Conservation (phyloP, 2,797 vertebrate genomes). For the Paramormyrops hopkinsi region DNA sequence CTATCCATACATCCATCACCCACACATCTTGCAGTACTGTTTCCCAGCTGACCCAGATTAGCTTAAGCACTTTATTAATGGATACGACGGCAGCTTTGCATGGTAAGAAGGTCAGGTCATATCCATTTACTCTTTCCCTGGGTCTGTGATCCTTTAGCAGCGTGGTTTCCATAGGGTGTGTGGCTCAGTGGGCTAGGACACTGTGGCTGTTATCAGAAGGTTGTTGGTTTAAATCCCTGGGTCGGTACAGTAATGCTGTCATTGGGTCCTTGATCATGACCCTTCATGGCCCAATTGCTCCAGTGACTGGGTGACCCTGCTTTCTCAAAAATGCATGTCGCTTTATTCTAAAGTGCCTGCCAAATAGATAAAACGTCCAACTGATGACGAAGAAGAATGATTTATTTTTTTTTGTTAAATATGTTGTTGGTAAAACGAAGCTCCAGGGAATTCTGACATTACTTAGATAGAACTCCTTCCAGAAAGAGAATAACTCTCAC, state of each 20-base stretch:
- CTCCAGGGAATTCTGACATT: background rate
- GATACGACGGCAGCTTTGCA: background rate
- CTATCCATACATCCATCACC: background rate
- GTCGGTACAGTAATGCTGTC: background rate
- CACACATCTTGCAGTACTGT: background rate
- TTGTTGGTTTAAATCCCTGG: background rate
- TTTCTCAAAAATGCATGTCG: background rate
- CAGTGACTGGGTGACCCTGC: background rate
- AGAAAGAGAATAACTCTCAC: background rate
- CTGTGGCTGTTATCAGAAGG: background rate
- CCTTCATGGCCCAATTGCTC: background rate
- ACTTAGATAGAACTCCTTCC: background rate
- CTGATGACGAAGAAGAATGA: background rate
- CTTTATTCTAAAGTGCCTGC: background rate
- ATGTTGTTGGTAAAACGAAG: background rate
- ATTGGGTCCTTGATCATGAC: background rate
- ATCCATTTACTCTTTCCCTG: background rate
- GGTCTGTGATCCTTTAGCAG: background rate
- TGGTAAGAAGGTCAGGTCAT: background rate
- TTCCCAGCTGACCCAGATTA: background rate
- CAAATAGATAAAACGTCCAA: background rate
- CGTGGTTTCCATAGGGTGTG: background rate
- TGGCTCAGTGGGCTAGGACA: background rate
- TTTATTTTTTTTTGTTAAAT: background rate
- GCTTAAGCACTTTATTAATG: background rate